A percentile compares a stretch with the other conserved stretches of the same genome.
Evolutionary conservation across 2,113 vertebrate species (phyloP).

Genomic region (Dascyllus trimaculatus): DNA sequence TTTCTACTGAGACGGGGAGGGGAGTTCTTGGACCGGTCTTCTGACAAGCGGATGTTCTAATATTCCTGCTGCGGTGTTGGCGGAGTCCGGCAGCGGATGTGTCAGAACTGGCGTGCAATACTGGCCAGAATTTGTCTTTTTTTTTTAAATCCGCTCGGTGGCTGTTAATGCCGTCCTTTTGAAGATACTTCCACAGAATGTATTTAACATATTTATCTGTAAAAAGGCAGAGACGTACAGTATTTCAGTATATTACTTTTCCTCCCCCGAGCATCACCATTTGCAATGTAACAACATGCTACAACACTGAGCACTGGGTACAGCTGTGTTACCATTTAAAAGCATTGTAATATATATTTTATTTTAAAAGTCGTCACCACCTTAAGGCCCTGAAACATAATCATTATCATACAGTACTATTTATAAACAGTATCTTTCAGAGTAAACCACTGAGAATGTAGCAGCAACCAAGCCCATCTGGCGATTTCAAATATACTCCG

Average conservation of each 20-base stretch:
- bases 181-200: constrained; percentile 72
- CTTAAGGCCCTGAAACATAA: constrained; percentile 52
- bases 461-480: constrained; percentile 41
- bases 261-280: constrained; percentile 35
- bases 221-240: constrained; percentile 64
- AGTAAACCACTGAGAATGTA: constrained; percentile 71
- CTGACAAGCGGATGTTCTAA: constrained; percentile 75
- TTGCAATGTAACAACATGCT: constrained; percentile 51
- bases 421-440: constrained; percentile 64
- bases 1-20: constrained; percentile 89
- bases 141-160: constrained; percentile 39
- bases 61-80: constrained; percentile 64
- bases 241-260: constrained; percentile 40
- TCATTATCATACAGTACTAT: constrained; percentile 60
- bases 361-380: constrained; percentile 45
- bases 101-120: constrained; percentile 72
- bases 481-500: constrained; percentile 26
- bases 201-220: constrained; percentile 83
- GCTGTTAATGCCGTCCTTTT: constrained; percentile 54
- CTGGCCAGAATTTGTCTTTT: constrained; percentile 53
- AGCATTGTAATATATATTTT: constrained; percentile 55
- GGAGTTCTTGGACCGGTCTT: constrained; percentile 25
- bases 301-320: constrained; percentile 72
- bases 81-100: constrained; percentile 38
- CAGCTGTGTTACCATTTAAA: constrained; percentile 58